Base-by-base conservation (phyloP, 2,113 vertebrate genomes). In the Pyrgilauda ruficollis region DNA sequence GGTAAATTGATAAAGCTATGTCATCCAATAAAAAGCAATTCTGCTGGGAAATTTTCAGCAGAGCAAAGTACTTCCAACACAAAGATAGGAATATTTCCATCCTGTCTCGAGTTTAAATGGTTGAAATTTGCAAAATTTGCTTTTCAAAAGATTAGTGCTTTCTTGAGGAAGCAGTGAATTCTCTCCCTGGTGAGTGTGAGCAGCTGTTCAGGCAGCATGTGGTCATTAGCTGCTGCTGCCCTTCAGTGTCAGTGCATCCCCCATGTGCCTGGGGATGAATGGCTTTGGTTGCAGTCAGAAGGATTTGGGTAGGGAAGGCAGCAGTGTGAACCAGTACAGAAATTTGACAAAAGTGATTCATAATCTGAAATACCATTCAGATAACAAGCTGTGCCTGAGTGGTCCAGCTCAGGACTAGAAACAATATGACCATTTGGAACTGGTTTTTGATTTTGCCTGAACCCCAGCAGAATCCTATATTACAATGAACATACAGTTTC, bases 171-270 rank as follows among this genome's bases (percentile, higher is more conserved):
- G 52, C 39, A 33, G 3, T 56, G 37, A 15, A 8, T 73, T n/a
- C 55, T 74, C 27, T 76, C 33, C 15, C 30, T 55, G 62, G 44
- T 1, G 3, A 15, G 23, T 46, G 24, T 67, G 31, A 81, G 52
- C 18, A 30, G 50, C 35, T 93, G 49, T 44, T 76, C 26, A 61
- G 70, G 68, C n/a, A 62, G n/a, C 5, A 19, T 1, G 1, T 52
- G 44, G 30, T 35, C 63, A 2, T 74, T 41, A 66, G 17, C 43
- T 70, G 4, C 69, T 73, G 59, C 77, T 87, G 77, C 59, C 69
- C 46, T n/a, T 77, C 41, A 14, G 13, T 37, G 68, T 26, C 63
- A n/a, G 0, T 8, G n/a, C 2, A 0, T 50, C 20, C 13, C 43
- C 43, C 43, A 44, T 44, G 23, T 21, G 49, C 7, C 0, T 5